Evolutionary conservation across 1,140 invertebrate species (phyloP).

Genomic region (Caenorhabditis latens): DNA sequence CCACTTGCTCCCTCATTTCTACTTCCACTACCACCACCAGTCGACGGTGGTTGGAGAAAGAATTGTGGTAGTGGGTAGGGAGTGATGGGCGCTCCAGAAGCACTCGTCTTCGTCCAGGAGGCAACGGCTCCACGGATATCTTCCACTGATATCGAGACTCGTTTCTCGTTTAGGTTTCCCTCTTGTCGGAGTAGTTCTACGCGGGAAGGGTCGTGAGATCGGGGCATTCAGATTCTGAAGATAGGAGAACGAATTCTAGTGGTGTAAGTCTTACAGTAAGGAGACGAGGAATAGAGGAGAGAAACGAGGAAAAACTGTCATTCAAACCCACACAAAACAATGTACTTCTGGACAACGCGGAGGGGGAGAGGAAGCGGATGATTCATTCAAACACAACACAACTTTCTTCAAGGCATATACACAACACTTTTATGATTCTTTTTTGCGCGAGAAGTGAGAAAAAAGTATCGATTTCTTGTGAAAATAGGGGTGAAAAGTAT

Average conservation of each 20-base stretch:
- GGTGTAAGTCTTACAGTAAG: background rate
- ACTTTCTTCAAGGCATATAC: background rate
- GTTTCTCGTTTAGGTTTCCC: background rate
- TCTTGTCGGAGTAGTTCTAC: slow-evolving; percentile 23
- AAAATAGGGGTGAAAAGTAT: background rate
- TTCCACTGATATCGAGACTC: slow-evolving; percentile 56
- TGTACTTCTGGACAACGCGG: background rate
- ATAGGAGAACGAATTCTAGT: background rate
- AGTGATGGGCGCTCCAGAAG: background rate
- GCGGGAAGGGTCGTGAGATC: slow-evolving; percentile 43
- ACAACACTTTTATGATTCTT: no score
- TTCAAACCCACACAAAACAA: slow-evolving; percentile 5
- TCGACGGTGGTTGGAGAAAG: slow-evolving; percentile 27
- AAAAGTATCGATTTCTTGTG: background rate
- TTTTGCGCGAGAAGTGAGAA: no score
- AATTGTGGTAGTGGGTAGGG: slow-evolving; percentile 46
- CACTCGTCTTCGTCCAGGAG: background rate
- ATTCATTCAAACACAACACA: background rate
- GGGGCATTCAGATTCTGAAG: slow-evolving; percentile 44
- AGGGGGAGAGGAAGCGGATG: background rate
- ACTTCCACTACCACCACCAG: background rate
- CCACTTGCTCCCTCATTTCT: background rate
- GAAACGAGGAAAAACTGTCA: background rate
- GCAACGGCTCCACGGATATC: slow-evolving; percentile 29
- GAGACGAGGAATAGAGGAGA: background rate